Evolutionary conservation across 2,113 vertebrate genomes (phyloP).

Genomic region (Calidris pygmaea): DNA sequence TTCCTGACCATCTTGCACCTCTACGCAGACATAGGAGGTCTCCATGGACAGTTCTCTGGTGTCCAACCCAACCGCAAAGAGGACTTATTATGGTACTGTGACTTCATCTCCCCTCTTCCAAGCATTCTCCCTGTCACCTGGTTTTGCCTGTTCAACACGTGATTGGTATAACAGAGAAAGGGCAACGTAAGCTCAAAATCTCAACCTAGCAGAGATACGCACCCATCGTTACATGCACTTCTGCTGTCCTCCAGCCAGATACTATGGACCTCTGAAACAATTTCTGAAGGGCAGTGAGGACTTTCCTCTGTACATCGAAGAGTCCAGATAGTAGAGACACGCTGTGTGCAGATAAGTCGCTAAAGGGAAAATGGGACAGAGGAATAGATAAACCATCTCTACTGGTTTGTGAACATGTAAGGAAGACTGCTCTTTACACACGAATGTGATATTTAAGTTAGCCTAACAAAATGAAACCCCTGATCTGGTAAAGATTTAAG

Average conservation of each 20-base stretch:
- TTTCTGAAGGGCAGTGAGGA: not conserved
- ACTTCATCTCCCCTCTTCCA: not conserved
- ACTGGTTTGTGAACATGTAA: not conserved
- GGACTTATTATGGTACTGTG: not conserved
- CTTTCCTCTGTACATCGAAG: not conserved
- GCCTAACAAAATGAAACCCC: not conserved
- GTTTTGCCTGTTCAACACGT: not conserved
- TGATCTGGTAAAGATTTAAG: not conserved
- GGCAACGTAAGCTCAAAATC: too few relatives aligned
- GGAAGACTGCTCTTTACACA: not conserved
- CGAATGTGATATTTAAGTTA: not conserved
- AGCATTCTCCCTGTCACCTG: not conserved
- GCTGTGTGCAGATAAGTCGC: not conserved
- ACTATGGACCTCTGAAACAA: not conserved
- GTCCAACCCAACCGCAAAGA: not conserved
- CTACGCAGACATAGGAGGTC: not conserved
- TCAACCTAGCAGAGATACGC: rapidly evolving
- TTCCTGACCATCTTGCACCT: not conserved
- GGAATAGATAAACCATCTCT: not conserved
- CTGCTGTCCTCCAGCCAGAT: rapidly evolving
- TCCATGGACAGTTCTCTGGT: not conserved
- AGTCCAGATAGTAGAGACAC: not conserved
- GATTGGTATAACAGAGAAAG: not conserved
- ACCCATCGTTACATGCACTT: not conserved
- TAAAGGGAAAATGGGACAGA: not conserved